Percentiles rank a stretch among this genome's conserved stretches.
phyloP scores from a whole-genome alignment of 2,113 vertebrate species.

The Polypterus bichir region DNA sequence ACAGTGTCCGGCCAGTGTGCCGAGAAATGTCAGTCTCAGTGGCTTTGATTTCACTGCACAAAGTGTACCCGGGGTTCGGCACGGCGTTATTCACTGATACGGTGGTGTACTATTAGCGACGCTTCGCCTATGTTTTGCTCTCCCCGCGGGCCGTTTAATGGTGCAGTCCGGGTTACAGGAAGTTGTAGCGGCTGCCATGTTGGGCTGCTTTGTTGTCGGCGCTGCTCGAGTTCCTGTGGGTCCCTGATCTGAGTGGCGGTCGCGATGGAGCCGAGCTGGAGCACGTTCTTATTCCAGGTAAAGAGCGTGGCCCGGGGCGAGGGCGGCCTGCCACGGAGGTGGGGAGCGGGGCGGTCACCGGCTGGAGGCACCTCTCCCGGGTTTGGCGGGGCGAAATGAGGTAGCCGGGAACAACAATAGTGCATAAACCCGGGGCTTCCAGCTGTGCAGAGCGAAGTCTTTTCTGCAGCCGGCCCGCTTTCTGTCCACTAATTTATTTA shows the following conservation, averaged over 20 bases:
- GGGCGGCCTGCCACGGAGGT: not conserved
- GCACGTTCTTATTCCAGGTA: constrained; percentile 78
- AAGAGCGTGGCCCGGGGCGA: constrained; percentile 19
- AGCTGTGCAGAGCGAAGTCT: constrained; percentile 39
- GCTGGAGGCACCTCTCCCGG: too few relatives aligned
- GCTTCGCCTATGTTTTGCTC: constrained; percentile 2
- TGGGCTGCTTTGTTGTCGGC: constrained; percentile 73
- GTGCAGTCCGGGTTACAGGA: constrained; percentile 64
- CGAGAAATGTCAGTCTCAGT: too few relatives aligned
- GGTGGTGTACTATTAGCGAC: too few relatives aligned
- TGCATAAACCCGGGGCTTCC: constrained; percentile 54
- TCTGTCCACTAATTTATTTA: too few relatives aligned
- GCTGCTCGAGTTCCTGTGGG: constrained; percentile 61
- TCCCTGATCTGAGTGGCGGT: constrained; percentile 35
- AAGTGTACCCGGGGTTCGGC: too few relatives aligned
- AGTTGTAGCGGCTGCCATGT: constrained; percentile 71
- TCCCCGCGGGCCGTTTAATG: constrained; percentile 33
- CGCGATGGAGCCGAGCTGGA: constrained; percentile 78
- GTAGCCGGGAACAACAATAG: constrained; percentile 45
- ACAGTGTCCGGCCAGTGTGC: too few relatives aligned
- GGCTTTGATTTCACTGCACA: too few relatives aligned
- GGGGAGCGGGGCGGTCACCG: too few relatives aligned
- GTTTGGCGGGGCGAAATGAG: constrained; percentile 1
- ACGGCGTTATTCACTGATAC: too few relatives aligned
- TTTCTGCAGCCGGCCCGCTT: too few relatives aligned